These are phyloP conservation scores for Oegoconia quadripuncta DNA, from an alignment of 2,888 invertebrate genomes.

Conservation along the genomic window DNA sequence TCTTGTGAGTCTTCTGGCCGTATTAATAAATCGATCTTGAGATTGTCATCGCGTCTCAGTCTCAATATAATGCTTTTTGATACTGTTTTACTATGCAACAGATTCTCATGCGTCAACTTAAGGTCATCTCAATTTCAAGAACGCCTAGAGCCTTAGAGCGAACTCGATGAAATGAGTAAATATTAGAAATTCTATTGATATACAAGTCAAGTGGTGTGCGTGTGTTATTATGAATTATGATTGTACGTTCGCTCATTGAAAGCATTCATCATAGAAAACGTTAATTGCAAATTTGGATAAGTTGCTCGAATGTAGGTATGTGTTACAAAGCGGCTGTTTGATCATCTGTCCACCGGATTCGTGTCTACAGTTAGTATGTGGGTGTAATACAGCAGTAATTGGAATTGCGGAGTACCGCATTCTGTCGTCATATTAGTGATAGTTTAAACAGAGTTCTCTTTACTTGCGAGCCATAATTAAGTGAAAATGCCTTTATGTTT, in stretches of 20 bases:
- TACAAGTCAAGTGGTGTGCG: not conserved
- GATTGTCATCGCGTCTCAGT: too few relatives aligned
- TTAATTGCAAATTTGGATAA: slow-evolving; percentile 7
- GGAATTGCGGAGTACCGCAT: slow-evolving; percentile 30
- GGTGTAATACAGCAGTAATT: slow-evolving; percentile 39
- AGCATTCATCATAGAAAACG: slow-evolving; percentile 5
- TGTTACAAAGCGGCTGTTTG: slow-evolving; percentile 26
- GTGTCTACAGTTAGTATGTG: slow-evolving; percentile 31
- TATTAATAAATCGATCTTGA: too few relatives aligned
- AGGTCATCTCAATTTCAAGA: too few relatives aligned
- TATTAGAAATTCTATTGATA: too few relatives aligned
- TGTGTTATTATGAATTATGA: not conserved
- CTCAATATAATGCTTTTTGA: too few relatives aligned
- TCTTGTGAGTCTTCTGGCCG: too few relatives aligned
- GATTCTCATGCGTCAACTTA: too few relatives aligned
- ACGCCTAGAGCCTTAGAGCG: too few relatives aligned
- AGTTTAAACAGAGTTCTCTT: not conserved
- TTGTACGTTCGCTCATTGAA: slow-evolving; percentile 2
- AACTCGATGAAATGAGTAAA: too few relatives aligned
- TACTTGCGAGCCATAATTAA: not conserved
- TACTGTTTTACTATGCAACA: too few relatives aligned
- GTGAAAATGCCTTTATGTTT: too few relatives aligned
- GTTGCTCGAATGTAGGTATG: slow-evolving; percentile 24
- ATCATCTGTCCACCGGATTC: slow-evolving; percentile 8
- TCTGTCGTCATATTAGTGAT: slow-evolving; percentile 17